Evolutionary conservation across 1,140 invertebrate genomes (phyloP).

Genomic region (Thaumatotibia leucotreta): DNA sequence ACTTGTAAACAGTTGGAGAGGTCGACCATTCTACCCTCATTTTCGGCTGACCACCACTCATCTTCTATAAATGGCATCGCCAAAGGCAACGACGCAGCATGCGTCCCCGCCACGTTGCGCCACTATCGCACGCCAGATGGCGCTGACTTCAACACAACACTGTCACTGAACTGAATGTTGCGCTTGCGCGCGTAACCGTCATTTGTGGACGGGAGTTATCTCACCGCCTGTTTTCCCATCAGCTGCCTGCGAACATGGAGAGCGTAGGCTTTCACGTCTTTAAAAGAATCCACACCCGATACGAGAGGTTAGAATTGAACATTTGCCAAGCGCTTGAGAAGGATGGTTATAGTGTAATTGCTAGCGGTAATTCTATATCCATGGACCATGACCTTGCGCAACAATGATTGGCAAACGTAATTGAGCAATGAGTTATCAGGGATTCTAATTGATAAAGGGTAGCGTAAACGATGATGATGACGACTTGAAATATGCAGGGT

Average conservation of each 20-base stretch:
- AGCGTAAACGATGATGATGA: not conserved
- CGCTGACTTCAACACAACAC: slow-evolving; percentile 47
- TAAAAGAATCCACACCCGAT: slow-evolving; percentile 29
- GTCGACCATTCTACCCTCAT: slow-evolving; percentile 94
- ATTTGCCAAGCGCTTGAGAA: not conserved
- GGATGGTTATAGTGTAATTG: not conserved
- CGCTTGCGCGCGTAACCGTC: slow-evolving; percentile 44
- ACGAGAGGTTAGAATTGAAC: not conserved
- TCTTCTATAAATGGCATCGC: slow-evolving; percentile 97
- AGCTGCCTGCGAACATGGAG: slow-evolving; percentile 68
- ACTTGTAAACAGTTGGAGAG: slow-evolving; percentile 91
- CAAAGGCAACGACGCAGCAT: slow-evolving; percentile 80
- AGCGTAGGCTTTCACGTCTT: slow-evolving; percentile 72
- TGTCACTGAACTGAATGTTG: slow-evolving; percentile 26
- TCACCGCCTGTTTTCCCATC: slow-evolving; percentile 66
- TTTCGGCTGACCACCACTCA: slow-evolving; percentile 94
- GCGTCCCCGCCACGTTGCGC: slow-evolving; percentile 78
- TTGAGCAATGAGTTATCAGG: not conserved
- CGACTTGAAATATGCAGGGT: not conserved
- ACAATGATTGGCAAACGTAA: not conserved
- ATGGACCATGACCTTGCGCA: not conserved
- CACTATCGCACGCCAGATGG: slow-evolving; percentile 54
- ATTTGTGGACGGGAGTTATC: slow-evolving; percentile 50
- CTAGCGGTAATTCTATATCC: not conserved
- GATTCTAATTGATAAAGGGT: not conserved